A percentile compares a stretch with the other conserved stretches of the same genome.
Conservation (phyloP, 2,888 invertebrate species). For the Drosophila macrothrix region DNA sequence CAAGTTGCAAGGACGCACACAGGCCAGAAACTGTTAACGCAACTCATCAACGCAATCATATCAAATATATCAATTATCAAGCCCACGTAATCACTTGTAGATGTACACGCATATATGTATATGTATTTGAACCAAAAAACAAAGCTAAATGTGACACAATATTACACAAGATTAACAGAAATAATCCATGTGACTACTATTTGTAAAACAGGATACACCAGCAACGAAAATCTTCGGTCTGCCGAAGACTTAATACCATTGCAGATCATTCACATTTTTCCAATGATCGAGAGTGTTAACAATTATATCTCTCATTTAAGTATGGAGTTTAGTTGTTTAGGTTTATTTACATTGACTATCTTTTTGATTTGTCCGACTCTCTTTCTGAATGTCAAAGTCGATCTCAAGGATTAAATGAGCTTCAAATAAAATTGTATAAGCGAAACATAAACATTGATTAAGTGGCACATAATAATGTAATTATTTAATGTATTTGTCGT, state of each 20-base stretch:
- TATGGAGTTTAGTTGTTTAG: neutral
- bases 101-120: conserved; percentile 14
- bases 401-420: conserved; percentile 5
- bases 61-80: conserved; percentile 71
- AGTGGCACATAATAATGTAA: neutral
- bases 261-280: conserved; percentile 1
- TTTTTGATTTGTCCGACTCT: neutral
- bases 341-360: neutral
- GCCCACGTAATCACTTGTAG: conserved; percentile 37
- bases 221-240: conserved; percentile 34
- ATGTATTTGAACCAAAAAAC: conserved; percentile 32
- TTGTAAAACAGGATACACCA: conserved; percentile 12
- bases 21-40: conserved; percentile 59
- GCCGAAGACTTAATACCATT: conserved; percentile 37
- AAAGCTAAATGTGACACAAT: conserved; percentile 50
- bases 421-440: neutral
- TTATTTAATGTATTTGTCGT: neutral
- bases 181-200: conserved; percentile 34
- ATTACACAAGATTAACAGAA: conserved; percentile 27
- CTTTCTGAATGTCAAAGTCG: neutral
- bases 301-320: neutral
- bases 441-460: neutral
- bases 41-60: conserved; percentile 81
- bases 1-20: conserved; percentile 14
- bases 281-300: neutral